Conservation (phyloP, 2,888 invertebrate species). For the Apamea anceps region DNA sequence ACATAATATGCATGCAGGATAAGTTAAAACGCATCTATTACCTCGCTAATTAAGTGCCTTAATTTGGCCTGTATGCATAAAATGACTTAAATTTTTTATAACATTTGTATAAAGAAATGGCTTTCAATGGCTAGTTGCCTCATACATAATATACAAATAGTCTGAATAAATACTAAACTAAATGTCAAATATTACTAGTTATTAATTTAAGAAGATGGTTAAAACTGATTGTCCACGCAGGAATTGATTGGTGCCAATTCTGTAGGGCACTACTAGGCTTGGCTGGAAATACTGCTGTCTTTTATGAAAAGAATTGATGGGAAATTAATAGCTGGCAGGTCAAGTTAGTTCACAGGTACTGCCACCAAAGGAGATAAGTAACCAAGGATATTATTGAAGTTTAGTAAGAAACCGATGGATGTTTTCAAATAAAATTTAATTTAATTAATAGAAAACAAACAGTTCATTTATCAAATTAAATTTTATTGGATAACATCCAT, state of each 20-base stretch:
- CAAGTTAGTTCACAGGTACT: background rate
- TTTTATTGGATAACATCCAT: background rate
- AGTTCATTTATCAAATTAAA: background rate
- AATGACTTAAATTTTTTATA: slow-evolving; percentile 53
- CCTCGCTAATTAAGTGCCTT: slow-evolving; percentile 3
- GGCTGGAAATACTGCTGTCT: slow-evolving; percentile 4
- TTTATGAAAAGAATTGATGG: background rate
- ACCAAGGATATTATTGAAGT: background rate
- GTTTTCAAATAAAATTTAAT: background rate
- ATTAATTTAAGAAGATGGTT: slow-evolving; percentile 13
- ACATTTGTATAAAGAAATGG: slow-evolving; percentile 46
- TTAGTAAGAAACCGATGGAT: background rate
- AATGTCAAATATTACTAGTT: slow-evolving; percentile 39
- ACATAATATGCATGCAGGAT: slow-evolving; percentile 45
- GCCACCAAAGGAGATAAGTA: background rate
- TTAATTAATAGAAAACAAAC: background rate
- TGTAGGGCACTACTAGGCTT: background rate
- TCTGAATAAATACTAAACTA: slow-evolving; percentile 44
- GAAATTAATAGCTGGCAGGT: background rate
- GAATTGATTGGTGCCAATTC: background rate
- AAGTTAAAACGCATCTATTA: background rate
- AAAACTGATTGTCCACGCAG: slow-evolving; percentile 35
- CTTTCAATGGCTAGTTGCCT: slow-evolving; percentile 43
- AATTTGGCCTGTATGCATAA: slow-evolving; percentile 48
- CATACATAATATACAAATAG: slow-evolving; percentile 53